A percentile compares a stretch with the other conserved stretches of the same genome.
Conservation (phyloP, 2,113 vertebrate species). For the Hoplias malabaricus region DNA sequence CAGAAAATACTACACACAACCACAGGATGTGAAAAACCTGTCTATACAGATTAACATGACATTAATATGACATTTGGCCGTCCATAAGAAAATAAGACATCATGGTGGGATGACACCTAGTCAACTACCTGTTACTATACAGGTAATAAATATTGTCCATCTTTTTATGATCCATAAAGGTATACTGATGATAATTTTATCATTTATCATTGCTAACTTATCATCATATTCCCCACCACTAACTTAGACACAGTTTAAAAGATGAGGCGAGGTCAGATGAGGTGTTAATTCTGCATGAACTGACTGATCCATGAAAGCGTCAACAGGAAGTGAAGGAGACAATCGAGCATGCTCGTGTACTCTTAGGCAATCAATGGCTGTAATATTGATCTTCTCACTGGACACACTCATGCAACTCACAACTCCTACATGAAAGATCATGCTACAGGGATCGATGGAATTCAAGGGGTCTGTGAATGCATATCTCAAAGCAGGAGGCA, state of each 20-base stretch:
- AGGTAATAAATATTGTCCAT: neutral
- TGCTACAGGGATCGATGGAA: neutral
- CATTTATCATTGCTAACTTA: neutral
- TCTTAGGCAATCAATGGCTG: neutral
- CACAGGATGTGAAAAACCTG: too few species aligned
- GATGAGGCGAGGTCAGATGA: neutral
- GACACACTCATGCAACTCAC: neutral
- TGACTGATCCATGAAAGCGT: neutral
- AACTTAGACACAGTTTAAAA: neutral
- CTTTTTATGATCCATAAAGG: neutral
- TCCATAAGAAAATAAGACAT: too few species aligned
- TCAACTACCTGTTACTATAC: neutral
- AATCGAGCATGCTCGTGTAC: neutral
- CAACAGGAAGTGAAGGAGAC: neutral
- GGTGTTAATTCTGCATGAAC: neutral
- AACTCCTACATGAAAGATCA: slow-evolving; percentile 6
- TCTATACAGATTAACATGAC: too few species aligned
- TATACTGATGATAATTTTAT: too few species aligned
- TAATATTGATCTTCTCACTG: slow-evolving; percentile 8
- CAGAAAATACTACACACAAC: too few species aligned
- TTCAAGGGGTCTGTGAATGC: neutral
- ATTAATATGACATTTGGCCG: too few species aligned
- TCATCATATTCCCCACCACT: neutral
- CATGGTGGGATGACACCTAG: too few species aligned
- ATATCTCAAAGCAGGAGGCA: neutral